Percentiles rank a stretch among this genome's conserved stretches.
These are phyloP conservation scores for Falco cherrug DNA, from an alignment of 2,797 vertebrate genomes.

Conservation along the genomic window DNA sequence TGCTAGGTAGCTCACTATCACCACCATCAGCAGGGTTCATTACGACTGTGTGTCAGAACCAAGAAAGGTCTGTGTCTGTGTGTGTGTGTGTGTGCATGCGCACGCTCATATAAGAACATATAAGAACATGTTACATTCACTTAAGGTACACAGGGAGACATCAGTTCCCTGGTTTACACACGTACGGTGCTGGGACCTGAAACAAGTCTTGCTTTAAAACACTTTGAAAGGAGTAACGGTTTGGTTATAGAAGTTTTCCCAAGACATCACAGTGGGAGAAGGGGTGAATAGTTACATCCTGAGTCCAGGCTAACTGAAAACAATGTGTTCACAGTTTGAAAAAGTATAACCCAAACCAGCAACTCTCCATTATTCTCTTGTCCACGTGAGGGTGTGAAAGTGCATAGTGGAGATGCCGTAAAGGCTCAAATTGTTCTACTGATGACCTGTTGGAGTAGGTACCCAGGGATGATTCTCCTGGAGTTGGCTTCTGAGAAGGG, in stretches of 20 bases:
- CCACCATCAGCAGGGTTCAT: neutral
- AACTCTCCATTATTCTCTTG: neutral
- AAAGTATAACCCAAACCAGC: neutral
- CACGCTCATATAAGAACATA: neutral
- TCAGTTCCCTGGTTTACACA: neutral
- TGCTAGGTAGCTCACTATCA: neutral
- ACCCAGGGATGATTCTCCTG: neutral
- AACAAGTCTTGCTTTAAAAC: neutral
- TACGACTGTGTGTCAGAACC: neutral
- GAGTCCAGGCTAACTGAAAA: neutral
- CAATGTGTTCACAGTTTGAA: neutral
- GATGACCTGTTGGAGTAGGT: neutral
- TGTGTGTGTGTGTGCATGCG: fast-evolving
- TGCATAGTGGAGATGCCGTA: neutral
- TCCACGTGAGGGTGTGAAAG: neutral
- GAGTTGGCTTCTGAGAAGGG: neutral
- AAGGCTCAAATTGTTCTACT: neutral
- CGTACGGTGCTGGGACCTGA: neutral
- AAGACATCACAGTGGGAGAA: neutral
- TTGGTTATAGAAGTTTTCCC: neutral
- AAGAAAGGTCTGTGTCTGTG: neutral
- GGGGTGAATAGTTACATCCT: neutral
- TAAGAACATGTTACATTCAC: neutral
- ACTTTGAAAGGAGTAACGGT: neutral
- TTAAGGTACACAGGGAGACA: neutral